Percentiles rank a stretch among this genome's conserved stretches.
phyloP scores from a whole-genome alignment of 2,113 vertebrate species.

The Oplegnathus fasciatus region DNA sequence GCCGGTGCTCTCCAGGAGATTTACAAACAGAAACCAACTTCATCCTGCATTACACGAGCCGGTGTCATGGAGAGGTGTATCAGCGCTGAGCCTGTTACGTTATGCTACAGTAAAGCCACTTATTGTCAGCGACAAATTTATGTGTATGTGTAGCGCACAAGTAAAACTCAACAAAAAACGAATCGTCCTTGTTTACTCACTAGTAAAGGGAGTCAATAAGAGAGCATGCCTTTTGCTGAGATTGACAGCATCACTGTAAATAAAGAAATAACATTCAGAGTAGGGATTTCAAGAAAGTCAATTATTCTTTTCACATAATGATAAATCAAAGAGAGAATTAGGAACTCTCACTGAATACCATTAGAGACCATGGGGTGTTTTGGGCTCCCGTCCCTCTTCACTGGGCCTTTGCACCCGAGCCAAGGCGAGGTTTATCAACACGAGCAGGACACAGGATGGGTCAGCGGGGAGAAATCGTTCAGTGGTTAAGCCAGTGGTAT shows the following conservation, averaged over 20 bases:
- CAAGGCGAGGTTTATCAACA: background rate
- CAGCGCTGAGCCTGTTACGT: background rate
- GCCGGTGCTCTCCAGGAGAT: background rate
- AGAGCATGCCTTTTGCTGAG: background rate
- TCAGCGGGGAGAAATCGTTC: background rate
- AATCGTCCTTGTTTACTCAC: background rate
- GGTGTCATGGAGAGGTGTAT: background rate
- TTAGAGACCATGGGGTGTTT: background rate
- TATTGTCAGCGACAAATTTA: background rate
- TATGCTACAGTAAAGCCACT: background rate
- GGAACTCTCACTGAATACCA: background rate
- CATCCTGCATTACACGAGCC: background rate
- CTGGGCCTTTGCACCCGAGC: background rate
- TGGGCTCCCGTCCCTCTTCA: background rate
- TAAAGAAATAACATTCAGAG: background rate
- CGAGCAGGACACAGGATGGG: background rate
- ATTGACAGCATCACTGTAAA: too few species aligned
- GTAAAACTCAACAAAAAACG: background rate
- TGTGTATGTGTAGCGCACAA: background rate
- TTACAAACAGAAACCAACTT: background rate
- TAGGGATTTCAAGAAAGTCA: background rate
- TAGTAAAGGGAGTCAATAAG: background rate
- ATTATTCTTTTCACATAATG: background rate
- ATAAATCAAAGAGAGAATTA: background rate
- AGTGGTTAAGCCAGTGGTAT: background rate